These are phyloP conservation scores for Diplosoma virens DNA, from an alignment of 23 tunicate species.

Conservation along the genomic window DNA sequence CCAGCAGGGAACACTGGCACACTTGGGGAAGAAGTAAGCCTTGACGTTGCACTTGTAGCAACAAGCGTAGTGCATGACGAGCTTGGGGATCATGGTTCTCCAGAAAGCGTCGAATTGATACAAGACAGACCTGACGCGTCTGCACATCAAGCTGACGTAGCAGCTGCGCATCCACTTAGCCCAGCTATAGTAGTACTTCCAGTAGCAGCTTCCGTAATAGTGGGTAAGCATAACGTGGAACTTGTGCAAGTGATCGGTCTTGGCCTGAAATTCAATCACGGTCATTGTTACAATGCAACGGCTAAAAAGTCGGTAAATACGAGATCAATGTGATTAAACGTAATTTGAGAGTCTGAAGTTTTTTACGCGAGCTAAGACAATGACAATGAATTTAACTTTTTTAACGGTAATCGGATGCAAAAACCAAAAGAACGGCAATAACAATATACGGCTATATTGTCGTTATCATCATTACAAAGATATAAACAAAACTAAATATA, in stretches of 20 bases:
- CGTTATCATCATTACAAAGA: too few relatives aligned
- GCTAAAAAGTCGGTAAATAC: too few relatives aligned
- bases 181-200: background rate
- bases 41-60: conserved; percentile 31
- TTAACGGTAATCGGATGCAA: too few relatives aligned
- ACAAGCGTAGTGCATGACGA: conserved; percentile 37
- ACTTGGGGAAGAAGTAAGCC: conserved; percentile 21
- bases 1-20: conserved; percentile 31
- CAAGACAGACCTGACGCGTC: conserved; percentile 4
- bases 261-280: conserved; percentile 14
- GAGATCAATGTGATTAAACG: too few relatives aligned
- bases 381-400: too few relatives aligned
- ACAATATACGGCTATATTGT: too few relatives aligned
- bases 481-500: too few relatives aligned
- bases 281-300: background rate
- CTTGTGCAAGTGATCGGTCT: conserved; percentile 22
- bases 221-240: conserved; percentile 25
- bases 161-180: conserved; percentile 2
- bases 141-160: conserved; percentile 16
- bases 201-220: conserved; percentile 34
- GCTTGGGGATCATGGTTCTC: conserved; percentile 23
- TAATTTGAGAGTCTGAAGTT: too few relatives aligned
- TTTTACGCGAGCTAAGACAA: too few relatives aligned
- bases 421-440: too few relatives aligned
- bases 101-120: conserved; percentile 35